phyloP scores from a whole-genome alignment of 2,888 invertebrate species.

The Eupeodes luniger region DNA sequence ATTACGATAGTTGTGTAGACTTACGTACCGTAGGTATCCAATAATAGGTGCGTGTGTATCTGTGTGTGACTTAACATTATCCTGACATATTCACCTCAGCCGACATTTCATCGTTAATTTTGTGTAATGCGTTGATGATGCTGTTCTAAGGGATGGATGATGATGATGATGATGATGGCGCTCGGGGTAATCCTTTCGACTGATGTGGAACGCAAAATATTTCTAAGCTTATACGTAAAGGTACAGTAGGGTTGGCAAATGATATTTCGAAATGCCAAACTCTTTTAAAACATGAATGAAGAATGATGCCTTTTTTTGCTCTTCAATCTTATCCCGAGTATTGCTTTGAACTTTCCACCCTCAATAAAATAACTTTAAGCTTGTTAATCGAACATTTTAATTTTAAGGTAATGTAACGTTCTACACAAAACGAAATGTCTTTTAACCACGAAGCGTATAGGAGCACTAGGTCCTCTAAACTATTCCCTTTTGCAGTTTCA shows the following conservation, averaged over 20 bases:
- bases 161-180: slow-evolving; percentile 60
- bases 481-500: too few species aligned
- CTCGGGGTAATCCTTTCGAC: slow-evolving; percentile 60
- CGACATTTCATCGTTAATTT: slow-evolving; percentile 74
- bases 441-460: too few species aligned
- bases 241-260: slow-evolving; percentile 50
- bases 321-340: too few species aligned
- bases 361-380: too few species aligned
- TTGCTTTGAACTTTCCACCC: too few species aligned
- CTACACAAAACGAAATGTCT: too few species aligned
- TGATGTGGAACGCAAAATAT: slow-evolving; percentile 33
- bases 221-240: not conserved
- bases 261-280: too few species aligned
- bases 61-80: slow-evolving; percentile 66
- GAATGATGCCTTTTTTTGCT: too few species aligned
- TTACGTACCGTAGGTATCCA: not conserved
- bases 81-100: slow-evolving; percentile 73
- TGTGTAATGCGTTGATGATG: slow-evolving; percentile 74
- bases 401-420: too few species aligned
- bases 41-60: slow-evolving; percentile 6
- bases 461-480: too few species aligned
- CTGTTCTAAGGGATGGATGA: slow-evolving; percentile 67
- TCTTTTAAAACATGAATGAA: not conserved
- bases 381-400: too few species aligned
- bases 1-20: not conserved